These are phyloP conservation scores for Aurelia coerulea DNA, from an alignment of 30 jellyfish, hydroid and myxozoan genomes.

Conservation along the genomic window DNA sequence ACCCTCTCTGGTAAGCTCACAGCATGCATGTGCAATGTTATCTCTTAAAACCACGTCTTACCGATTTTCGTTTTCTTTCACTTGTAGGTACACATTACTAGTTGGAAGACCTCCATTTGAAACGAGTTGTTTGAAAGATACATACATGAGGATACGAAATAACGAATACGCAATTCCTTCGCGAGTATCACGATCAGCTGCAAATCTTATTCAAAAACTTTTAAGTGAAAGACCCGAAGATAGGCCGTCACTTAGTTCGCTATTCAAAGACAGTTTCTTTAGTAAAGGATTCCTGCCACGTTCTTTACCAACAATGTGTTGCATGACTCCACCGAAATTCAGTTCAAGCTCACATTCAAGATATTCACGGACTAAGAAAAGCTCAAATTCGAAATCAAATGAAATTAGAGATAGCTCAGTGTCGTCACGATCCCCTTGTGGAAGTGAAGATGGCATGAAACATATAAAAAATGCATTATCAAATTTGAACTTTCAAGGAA, in stretches of 20 bases:
- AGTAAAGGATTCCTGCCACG: conserved; percentile 95
- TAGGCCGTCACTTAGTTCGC: conserved; percentile 86
- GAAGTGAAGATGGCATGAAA: conserved; percentile 70
- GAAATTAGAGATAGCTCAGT: conserved; percentile 33
- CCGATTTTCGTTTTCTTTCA: background rate
- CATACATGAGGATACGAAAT: conserved; percentile 92
- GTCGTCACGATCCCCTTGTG: conserved; percentile 47
- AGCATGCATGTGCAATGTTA: too few relatives aligned
- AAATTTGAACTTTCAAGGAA: conserved; percentile 62
- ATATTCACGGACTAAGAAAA: conserved; percentile 22
- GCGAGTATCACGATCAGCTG: conserved; percentile 93
- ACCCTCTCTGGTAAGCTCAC: too few relatives aligned
- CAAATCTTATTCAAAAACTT: conserved; percentile 88
- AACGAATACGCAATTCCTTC: conserved; percentile 99
- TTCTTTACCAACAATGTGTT: conserved; percentile 87
- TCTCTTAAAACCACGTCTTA: background rate
- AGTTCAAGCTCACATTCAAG: conserved; percentile 69
- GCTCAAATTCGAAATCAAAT: conserved; percentile 21
- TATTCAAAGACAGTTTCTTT: conserved; percentile 89
- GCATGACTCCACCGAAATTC: conserved; percentile 98
- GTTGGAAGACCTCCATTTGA: conserved; percentile 99
- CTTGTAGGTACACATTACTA: conserved; percentile 88
- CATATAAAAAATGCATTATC: conserved; percentile 77
- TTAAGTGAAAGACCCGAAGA: conserved; percentile 95
- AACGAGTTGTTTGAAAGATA: conserved; percentile 94